Evolutionary conservation across 2,113 vertebrate species (phyloP), one percentile per base, ranked within the genome.

Genomic region (Ellobius talpinus): DNA sequence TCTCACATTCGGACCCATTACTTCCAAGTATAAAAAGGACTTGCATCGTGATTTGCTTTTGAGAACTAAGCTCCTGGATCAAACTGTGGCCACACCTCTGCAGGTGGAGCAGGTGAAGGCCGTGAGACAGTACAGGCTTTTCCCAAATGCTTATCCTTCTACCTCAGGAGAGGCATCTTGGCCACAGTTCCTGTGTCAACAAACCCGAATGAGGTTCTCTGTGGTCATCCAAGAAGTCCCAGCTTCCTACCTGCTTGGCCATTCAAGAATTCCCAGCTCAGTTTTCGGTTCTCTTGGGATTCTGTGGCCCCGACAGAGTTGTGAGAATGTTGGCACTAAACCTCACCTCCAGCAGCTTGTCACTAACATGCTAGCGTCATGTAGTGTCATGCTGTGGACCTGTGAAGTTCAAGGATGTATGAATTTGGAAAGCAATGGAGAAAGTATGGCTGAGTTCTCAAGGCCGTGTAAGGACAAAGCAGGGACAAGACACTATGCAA

Each of bases 1-100:
- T 63, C 13, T 90, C 3, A 31, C 12, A 47, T 8, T 4, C 33
- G 10, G 7, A 81, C 39, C 55, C 17, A 7, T 55, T 82, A 47
- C 36, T 82, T 94, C 93, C 50, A 68, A 97, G 8, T 33, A 78
- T 72, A 36, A 36, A 88, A 91, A 45, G 0, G 31, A 78, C 93
- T 88, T 72, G 31, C 73, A 24, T 50, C 5, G 9, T n/a, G n/a
- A 24, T 81, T 78, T 85, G 58, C 11, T 92, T 93, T 93, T 92
- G 86, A 90, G 63, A 90, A 21, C 78, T 58, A 85, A 61, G 36
- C 26, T 29, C 36, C 50, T 2, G 10, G 21, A 33, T n/a, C 50
- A 92, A 45, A 50, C 7, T 19, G 10, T 50, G 47, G 26, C 31
- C 16, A 19, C 7, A n/a, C 36, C 82, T 93, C 58, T 70, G 36